Conservation (phyloP, 2,113 vertebrate genomes). For the Oreocharis arfaki region DNA sequence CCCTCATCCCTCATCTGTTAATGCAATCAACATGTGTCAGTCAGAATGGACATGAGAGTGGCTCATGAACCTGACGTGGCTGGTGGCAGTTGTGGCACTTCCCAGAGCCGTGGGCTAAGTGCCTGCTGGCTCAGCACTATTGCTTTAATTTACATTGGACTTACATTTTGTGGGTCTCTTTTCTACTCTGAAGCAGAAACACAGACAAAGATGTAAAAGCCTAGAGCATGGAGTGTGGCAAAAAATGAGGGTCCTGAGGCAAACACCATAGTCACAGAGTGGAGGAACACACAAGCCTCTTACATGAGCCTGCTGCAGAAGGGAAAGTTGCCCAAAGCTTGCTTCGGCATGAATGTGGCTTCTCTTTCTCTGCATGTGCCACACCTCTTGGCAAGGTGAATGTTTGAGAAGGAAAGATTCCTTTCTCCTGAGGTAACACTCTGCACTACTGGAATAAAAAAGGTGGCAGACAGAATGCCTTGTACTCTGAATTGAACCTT, state of each 20-base stretch:
- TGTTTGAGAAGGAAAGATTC: slow-evolving; percentile 24
- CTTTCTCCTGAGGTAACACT: slow-evolving; percentile 45
- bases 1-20: not conserved
- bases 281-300: slow-evolving; percentile 34
- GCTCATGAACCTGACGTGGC: not conserved
- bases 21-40: not conserved
- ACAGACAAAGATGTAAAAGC: not conserved
- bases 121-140: not conserved
- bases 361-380: slow-evolving; percentile 16
- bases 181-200: not conserved
- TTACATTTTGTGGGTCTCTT: not conserved
- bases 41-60: not conserved
- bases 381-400: slow-evolving; percentile 71
- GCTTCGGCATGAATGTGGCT: slow-evolving; percentile 40
- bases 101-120: not conserved
- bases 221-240: not conserved
- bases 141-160: not conserved
- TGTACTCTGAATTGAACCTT: not conserved
- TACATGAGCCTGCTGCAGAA: slow-evolving; percentile 20
- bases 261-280: not conserved
- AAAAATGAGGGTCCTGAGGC: slow-evolving; percentile 16
- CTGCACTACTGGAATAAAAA: not conserved
- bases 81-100: not conserved
- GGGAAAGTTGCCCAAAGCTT: slow-evolving; percentile 51
- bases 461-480: not conserved